Evolutionary conservation across 2,888 invertebrate genomes (phyloP), one percentile per base, ranked within the genome.

Genomic region (Leucozona laternaria): DNA sequence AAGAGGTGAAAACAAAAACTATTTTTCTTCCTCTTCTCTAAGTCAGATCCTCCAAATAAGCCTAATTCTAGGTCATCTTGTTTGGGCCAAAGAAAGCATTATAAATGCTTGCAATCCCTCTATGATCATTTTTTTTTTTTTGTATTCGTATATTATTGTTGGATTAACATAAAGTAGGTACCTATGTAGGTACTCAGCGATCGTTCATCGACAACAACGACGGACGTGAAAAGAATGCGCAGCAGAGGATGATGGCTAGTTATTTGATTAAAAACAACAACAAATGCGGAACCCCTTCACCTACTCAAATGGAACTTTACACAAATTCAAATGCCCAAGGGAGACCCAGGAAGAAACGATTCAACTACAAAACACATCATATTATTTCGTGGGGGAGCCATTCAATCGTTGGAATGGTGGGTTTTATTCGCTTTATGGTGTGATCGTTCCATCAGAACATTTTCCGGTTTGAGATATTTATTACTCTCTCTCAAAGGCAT

Each of bases 381-480:
- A n/a, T 40, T 64, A 64, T 71, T 64, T 57, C 71, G 62, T 76
- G 50, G 80, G 75, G 75, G 58, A 25, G 22, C 50, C 11, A 53
- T 17, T 34, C 64, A 68, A 73, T 68, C 62, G 62, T 71, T 80
- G 58, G 72, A 68, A 17, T 77, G 43, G 45, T 60, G 34, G 31
- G 34, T 31, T 58, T 34, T 17, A 58, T 60, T 60, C 37, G 58
- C 7, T 17, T 11, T 34, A 0, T 10, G 15, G 75, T 75, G 57
- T 79, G 73, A 76, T 53, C 68, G 31, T 58, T 81, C 62, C 60
- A 50, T 50, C 25, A 80, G 68, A 76, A 60, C 68, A 73, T 81
- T 85, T 85, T 85, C 85, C 85, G 85, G 85, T 85, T 85, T 68
- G 57, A n/a, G 77, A 85, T 85, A 62, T 81, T 81, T 70, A 64